phyloP scores from a whole-genome alignment of 1,140 invertebrate genomes.

The Adelges cooleyi region DNA sequence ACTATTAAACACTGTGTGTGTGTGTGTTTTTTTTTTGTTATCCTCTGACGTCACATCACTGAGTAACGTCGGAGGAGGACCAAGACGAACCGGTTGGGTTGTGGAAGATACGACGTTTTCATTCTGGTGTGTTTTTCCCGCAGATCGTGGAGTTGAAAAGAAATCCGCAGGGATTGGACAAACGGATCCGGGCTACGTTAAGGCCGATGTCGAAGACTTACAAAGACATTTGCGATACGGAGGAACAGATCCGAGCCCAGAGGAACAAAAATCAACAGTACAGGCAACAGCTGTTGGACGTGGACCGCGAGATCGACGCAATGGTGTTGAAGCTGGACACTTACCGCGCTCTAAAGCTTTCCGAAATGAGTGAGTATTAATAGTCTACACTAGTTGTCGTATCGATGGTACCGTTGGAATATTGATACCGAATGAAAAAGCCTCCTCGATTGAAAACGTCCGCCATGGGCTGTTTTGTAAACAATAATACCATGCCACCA shows the following conservation, averaged over 20 bases:
- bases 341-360: constrained; percentile 1
- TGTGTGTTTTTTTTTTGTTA: no score
- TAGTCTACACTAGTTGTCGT: no score
- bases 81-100: no score
- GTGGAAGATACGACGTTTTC: no score
- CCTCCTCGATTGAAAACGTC: no score
- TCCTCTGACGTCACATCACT: no score
- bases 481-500: neutral
- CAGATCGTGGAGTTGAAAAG: constrained; percentile 77
- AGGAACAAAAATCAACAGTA: constrained; percentile 64
- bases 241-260: constrained; percentile 65
- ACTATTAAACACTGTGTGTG: no score
- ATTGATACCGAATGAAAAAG: no score
- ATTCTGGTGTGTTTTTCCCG: constrained; percentile 34
- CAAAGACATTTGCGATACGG: constrained; percentile 60
- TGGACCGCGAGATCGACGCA: constrained; percentile 21
- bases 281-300: constrained; percentile 49
- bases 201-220: constrained; percentile 59
- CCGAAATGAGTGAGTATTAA: neutral
- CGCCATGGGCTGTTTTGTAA: no score
- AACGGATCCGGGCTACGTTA: constrained; percentile 64
- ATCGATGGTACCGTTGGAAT: no score
- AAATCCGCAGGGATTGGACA: constrained; percentile 76
- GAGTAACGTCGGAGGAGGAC: no score
- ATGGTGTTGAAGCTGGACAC: constrained; percentile 18